These are phyloP conservation scores for Venturia canescens DNA, from an alignment of 1,140 invertebrate species.

Conservation along the genomic window DNA sequence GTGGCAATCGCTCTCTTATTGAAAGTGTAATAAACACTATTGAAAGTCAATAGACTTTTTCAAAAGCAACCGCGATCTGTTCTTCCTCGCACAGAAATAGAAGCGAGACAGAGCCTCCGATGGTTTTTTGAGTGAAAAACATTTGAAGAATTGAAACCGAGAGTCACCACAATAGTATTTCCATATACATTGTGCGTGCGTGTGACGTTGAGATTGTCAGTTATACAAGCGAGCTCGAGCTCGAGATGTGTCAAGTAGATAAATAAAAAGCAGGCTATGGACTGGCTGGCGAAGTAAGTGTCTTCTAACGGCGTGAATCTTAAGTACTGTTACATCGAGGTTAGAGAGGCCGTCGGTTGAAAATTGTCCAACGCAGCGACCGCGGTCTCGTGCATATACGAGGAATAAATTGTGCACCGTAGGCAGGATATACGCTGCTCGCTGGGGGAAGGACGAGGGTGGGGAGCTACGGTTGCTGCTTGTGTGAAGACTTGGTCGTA, in stretches of 20 bases:
- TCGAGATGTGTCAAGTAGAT: conserved; percentile 42
- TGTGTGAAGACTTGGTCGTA: conserved; percentile 49
- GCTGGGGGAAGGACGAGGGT: neutral
- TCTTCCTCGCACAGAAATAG: no score
- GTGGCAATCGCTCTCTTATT: no score
- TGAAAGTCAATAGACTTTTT: neutral
- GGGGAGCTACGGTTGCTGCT: neutral
- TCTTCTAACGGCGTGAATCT: conserved; percentile 43
- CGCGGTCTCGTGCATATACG: conserved; percentile 33
- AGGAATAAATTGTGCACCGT: conserved; percentile 33
- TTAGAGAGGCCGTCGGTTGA: neutral
- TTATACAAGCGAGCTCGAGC: conserved; percentile 13
- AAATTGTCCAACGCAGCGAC: conserved; percentile 18
- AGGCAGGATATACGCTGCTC: conserved; percentile 8
- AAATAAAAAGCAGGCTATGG: conserved; percentile 41
- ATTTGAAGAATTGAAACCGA: neutral
- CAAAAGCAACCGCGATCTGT: neutral
- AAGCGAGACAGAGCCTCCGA: neutral
- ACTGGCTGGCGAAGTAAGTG: neutral
- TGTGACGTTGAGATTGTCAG: neutral
- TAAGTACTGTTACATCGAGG: conserved; percentile 43
- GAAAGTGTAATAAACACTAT: neutral
- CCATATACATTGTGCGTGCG: neutral
- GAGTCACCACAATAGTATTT: neutral
- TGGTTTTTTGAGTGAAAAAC: neutral